Conservation (phyloP, 2,888 invertebrate genomes). For the Xylophagus ater region DNA sequence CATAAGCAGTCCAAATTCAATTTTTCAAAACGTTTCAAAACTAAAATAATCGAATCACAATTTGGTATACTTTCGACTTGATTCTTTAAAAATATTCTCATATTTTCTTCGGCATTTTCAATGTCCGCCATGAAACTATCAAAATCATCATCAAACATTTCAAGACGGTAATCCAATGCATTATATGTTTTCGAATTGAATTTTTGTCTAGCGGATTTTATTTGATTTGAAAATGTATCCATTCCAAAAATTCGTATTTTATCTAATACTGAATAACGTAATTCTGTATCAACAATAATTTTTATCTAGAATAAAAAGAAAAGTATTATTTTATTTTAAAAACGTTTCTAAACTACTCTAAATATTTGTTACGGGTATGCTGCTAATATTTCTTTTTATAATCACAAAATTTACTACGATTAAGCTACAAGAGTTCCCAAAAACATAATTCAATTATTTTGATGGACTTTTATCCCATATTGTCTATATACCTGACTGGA, state of each 20-base stretch:
- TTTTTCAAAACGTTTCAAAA: constrained; percentile 55
- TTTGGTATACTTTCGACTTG: constrained; percentile 37
- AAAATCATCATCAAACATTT: constrained; percentile 67
- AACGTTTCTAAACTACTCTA: constrained; percentile 1
- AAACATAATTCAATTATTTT: too few species aligned
- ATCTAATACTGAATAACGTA: constrained; percentile 61
- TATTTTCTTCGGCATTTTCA: constrained; percentile 55
- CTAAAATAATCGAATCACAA: constrained; percentile 43
- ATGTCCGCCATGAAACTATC: constrained; percentile 57
- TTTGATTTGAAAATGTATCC: constrained; percentile 56
- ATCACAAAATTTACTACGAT: too few species aligned
- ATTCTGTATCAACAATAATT: constrained; percentile 58
- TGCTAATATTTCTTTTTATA: too few species aligned
- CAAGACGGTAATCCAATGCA: constrained; percentile 64
- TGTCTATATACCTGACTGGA: too few species aligned
- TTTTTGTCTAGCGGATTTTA: constrained; percentile 51
- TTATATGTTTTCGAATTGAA: constrained; percentile 67
- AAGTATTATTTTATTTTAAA: not conserved
- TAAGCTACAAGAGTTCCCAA: too few species aligned
- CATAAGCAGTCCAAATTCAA: constrained; percentile 59
- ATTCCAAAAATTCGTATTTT: constrained; percentile 71
- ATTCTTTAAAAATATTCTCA: constrained; percentile 60
- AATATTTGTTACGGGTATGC: too few species aligned
- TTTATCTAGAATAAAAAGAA: constrained; percentile 48
- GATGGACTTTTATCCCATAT: too few species aligned